Conservation (phyloP, 2,888 invertebrate species). For the Diachrysia chrysitis region DNA sequence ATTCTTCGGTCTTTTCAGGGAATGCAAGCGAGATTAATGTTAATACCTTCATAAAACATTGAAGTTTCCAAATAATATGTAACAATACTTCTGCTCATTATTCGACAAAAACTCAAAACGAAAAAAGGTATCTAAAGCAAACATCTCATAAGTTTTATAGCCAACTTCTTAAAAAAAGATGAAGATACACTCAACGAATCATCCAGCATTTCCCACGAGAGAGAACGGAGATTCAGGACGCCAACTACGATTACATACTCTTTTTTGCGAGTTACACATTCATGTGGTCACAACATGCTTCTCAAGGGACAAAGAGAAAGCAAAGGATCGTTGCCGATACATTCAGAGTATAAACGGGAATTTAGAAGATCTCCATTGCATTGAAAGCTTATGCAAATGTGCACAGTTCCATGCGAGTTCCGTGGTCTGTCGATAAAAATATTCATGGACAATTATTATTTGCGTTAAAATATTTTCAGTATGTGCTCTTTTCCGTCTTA, state of each 20-base stretch:
- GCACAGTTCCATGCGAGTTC: neutral
- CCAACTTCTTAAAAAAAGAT: neutral
- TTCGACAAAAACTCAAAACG: too few species aligned
- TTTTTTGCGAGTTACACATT: neutral
- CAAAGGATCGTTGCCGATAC: neutral
- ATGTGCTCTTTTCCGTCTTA: neutral
- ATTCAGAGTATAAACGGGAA: slow-evolving; percentile 1
- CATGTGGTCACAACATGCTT: neutral
- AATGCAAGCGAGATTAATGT: too few species aligned
- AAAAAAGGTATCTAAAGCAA: too few species aligned
- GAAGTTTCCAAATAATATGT: too few species aligned
- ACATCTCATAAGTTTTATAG: neutral
- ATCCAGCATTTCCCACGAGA: neutral
- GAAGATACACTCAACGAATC: neutral
- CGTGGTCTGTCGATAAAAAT: slow-evolving; percentile 2
- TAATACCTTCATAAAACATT: too few species aligned
- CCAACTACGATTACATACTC: slow-evolving; percentile 6
- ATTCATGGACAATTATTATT: slow-evolving; percentile 1
- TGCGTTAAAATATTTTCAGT: neutral
- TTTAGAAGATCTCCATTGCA: slow-evolving; percentile 4
- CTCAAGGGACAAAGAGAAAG: neutral
- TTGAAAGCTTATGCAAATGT: slow-evolving; percentile 5
- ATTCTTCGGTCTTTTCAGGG: too few species aligned
- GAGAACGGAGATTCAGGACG: neutral
- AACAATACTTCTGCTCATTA: too few species aligned